Percentiles rank a stretch among this genome's conserved stretches.
Evolutionary conservation across 2,888 invertebrate genomes (phyloP).

Genomic region (Eledona agricola): DNA sequence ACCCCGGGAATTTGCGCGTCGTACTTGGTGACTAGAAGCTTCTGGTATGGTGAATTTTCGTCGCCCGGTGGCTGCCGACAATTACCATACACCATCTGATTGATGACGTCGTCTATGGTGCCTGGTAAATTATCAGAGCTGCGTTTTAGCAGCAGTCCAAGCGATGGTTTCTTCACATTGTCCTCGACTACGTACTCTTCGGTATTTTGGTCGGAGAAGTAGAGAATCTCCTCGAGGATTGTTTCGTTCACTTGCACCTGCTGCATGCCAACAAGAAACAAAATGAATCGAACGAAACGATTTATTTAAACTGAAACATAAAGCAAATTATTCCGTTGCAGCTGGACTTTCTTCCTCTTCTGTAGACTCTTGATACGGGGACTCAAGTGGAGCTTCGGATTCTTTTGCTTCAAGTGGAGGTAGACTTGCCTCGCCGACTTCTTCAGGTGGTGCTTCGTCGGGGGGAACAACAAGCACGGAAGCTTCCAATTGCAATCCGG

Average conservation of each 20-base stretch:
- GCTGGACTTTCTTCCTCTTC: too few relatives aligned
- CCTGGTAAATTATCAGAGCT: conserved; percentile 48
- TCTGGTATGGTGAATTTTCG: conserved; percentile 49
- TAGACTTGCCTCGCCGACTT: too few relatives aligned
- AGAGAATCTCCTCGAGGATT: conserved; percentile 55
- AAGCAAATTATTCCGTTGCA: too few relatives aligned
- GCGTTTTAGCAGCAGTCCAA: conserved; percentile 49
- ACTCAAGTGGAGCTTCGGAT: too few relatives aligned
- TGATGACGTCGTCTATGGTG: conserved; percentile 53
- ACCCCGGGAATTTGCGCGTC: conserved; percentile 52
- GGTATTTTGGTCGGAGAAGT: conserved; percentile 46
- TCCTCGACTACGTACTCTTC: conserved; percentile 45
- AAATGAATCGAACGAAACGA: background rate
- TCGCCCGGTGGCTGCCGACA: conserved; percentile 53
- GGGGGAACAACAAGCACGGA: too few relatives aligned
- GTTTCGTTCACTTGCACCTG: conserved; percentile 44
- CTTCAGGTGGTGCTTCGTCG: too few relatives aligned
- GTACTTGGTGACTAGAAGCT: conserved; percentile 38
- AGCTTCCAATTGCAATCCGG: too few relatives aligned
- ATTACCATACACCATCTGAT: conserved; percentile 57
- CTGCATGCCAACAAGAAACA: conserved; percentile 6
- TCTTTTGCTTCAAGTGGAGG: too few relatives aligned
- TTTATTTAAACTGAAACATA: too few relatives aligned
- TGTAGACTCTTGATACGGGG: too few relatives aligned
- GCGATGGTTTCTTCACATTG: conserved; percentile 43